phyloP scores from a whole-genome alignment of 2,888 invertebrate genomes.

The Ecliptopera silaceata region DNA sequence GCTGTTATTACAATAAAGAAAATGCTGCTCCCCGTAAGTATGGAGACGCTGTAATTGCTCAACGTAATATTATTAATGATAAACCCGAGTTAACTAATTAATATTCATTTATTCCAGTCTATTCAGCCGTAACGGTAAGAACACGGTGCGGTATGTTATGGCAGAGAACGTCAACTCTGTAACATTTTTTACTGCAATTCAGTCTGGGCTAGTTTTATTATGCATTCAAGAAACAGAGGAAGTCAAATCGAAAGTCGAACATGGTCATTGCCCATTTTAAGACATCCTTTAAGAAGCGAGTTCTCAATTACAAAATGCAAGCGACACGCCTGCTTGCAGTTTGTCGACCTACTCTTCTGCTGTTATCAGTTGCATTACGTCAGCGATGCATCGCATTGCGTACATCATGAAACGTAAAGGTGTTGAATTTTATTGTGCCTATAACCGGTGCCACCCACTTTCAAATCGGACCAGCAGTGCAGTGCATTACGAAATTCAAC shows the following conservation, averaged over 20 bases:
- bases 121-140: constrained; percentile 7
- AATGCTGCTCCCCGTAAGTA: too few species aligned
- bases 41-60: too few species aligned
- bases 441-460: too few species aligned
- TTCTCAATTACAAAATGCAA: constrained; percentile 42
- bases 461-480: too few species aligned
- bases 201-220: constrained; percentile 15
- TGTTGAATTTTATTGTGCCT: too few species aligned
- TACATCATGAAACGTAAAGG: too few species aligned
- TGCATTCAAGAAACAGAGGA: constrained; percentile 15
- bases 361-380: background rate
- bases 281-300: constrained; percentile 36
- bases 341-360: constrained; percentile 37
- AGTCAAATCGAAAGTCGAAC: constrained; percentile 27
- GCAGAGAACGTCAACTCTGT: constrained; percentile 2
- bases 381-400: too few species aligned
- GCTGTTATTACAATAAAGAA: too few species aligned
- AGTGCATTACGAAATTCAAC: too few species aligned
- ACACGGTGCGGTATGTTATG: constrained; percentile 1
- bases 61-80: too few species aligned
- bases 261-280: constrained; percentile 33
- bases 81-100: too few species aligned
- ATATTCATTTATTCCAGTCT: constrained; percentile 14
- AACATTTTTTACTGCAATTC: constrained; percentile 10
- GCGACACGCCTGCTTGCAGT: constrained; percentile 28